Percentiles rank a stretch among this genome's conserved stretches.
phyloP scores from a whole-genome alignment of 2,797 vertebrate species.

The Centropyge bicolor region DNA sequence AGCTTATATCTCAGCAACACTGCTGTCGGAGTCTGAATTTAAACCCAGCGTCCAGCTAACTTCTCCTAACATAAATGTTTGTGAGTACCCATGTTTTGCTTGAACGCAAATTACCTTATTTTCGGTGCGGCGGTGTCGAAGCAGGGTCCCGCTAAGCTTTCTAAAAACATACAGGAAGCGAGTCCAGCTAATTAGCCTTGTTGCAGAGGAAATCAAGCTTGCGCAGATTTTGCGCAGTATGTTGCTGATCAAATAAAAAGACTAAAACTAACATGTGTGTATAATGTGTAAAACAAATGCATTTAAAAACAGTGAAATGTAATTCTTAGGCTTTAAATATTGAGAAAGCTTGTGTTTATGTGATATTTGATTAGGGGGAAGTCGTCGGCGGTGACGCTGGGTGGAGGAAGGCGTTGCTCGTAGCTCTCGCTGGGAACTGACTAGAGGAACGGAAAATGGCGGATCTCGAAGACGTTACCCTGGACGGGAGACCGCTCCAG shows the following conservation, averaged over 20 bases:
- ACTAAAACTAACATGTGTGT: accelerated
- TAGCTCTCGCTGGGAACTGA: slow-evolving; percentile 77
- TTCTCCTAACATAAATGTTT: not conserved
- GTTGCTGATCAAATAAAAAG: not conserved
- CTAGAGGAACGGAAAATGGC: slow-evolving; percentile 92
- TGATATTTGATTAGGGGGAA: slow-evolving; percentile 56
- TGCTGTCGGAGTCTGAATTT: not conserved
- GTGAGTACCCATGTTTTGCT: not conserved
- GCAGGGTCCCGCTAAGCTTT: slow-evolving; percentile 9
- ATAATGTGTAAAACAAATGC: not conserved
- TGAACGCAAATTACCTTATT: not conserved
- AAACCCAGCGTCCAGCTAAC: not conserved
- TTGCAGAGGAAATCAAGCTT: slow-evolving; percentile 43
- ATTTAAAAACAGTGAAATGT: accelerated
- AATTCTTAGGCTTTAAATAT: accelerated
- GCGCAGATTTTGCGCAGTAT: slow-evolving; percentile 65
- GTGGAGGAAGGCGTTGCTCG: slow-evolving; percentile 81
- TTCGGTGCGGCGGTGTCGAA: not conserved
- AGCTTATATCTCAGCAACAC: not conserved
- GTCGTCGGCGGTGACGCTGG: slow-evolving; percentile 76
- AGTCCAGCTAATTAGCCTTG: not conserved
- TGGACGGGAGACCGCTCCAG: slow-evolving; percentile 96
- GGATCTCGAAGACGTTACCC: slow-evolving; percentile 97
- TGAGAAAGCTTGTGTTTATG: not conserved
- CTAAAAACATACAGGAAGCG: slow-evolving; percentile 56